Evolutionary conservation across 2,888 invertebrate genomes (phyloP).

Genomic region (Rhagophthalmus giganteus): DNA sequence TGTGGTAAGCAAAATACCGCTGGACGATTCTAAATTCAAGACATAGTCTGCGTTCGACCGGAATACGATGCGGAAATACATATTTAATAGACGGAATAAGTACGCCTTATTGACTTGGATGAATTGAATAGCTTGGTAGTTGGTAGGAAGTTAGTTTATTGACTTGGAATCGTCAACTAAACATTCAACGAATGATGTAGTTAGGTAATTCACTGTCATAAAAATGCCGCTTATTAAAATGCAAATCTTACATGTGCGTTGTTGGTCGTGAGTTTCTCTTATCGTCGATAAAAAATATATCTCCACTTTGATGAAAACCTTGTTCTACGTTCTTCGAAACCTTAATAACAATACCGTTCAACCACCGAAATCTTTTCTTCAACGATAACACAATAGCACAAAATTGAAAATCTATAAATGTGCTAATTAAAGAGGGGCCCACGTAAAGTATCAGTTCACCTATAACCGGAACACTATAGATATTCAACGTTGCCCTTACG

Average conservation of each 20-base stretch:
- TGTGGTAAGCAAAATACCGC: no score
- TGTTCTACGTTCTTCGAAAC: neutral
- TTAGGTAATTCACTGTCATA: neutral
- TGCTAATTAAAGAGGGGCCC: neutral
- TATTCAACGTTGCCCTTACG: neutral
- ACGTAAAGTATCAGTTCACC: neutral
- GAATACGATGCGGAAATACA: no score
- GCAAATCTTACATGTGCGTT: neutral
- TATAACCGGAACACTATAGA: neutral
- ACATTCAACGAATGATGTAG: no score
- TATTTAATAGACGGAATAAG: no score
- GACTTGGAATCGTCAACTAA: no score
- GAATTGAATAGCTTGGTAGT: no score
- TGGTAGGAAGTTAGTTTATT: no score
- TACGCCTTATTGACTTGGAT: no score
- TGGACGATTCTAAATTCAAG: no score
- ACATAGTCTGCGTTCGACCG: no score
- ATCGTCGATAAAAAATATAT: neutral
- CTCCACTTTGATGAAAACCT: neutral
- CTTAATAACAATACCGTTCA: neutral
- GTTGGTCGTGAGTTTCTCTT: neutral
- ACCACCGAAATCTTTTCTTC: slow-evolving; percentile 3
- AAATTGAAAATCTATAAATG: slow-evolving; percentile 4
- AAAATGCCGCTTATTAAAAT: neutral
- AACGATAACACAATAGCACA: slow-evolving; percentile 5